Base-by-base conservation (phyloP, 2,888 invertebrate species). In the Meloe dianella region DNA sequence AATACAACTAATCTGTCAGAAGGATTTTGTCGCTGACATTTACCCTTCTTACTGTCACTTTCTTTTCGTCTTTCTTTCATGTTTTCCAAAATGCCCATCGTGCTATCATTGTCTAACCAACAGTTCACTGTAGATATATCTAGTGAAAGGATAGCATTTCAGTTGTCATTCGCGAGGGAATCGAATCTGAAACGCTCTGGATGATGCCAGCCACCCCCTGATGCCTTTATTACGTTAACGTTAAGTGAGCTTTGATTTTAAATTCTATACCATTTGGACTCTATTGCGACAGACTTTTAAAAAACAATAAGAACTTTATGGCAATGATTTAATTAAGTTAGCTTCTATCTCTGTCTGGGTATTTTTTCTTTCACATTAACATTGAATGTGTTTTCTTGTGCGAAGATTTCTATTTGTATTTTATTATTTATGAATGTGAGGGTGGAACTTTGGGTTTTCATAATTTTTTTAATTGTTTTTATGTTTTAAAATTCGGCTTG, bases 161-260 rank as follows among this genome's bases (percentile, higher is more conserved):
- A 67, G 57, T 63, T 70, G 70, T 70, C 70, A 65, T 67, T 63
- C 67, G 67, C 70, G 62, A 58, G 70, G 67, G 70, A 70, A 66
- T 66, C 62, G 32, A 58, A 57, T 58, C 63, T 57, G 58, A 35
- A 17, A 51, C 58, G 27, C 67, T 61, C 71, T 64, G 62, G 67
- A 69, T 66, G 66, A 63, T 66, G 67, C 59, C 67, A 60, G 60
- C 60, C 32, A 22, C 58, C 62, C 64, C 30, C 8, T 27, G 30
- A 63, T 57, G 70, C 17, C 73, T 74, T 75, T 76, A 77, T 77
- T 74, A 70, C 71, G 74, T 77, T 77, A 77, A 71, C 72, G 73
- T 69, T 71, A 75, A 77, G 77, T 75, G 66, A 74, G 78, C 79
- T 79, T 78, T 79, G 79, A 79, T 79, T 79, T 77, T 72, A 75